phyloP scores from a whole-genome alignment of 2,888 invertebrate species.

The Busseola fusca region DNA sequence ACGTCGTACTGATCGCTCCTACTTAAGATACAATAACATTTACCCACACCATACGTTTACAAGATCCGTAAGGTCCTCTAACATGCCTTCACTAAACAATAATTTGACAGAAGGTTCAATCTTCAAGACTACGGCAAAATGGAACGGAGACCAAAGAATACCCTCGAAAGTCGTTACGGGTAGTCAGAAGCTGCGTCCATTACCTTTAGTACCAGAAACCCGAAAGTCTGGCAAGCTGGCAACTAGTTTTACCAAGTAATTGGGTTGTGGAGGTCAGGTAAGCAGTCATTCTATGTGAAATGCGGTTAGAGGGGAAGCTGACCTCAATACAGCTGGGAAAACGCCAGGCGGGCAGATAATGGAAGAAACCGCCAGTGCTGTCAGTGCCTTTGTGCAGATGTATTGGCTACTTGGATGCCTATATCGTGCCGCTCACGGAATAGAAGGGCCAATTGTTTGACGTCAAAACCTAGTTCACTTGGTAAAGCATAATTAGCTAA shows the following conservation, averaged over 20 bases:
- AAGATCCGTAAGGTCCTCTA: constrained; percentile 34
- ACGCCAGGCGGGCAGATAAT: not conserved
- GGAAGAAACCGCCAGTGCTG: not conserved
- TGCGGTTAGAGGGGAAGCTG: not conserved
- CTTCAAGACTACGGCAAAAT: not conserved
- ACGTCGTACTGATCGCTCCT: constrained; percentile 4
- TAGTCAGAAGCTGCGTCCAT: too few relatives aligned
- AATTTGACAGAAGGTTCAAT: constrained; percentile 24
- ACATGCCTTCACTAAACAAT: not conserved
- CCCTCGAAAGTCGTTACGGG: not conserved
- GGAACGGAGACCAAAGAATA: not conserved
- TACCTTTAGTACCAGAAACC: too few relatives aligned
- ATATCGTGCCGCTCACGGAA: not conserved
- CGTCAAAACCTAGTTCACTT: not conserved
- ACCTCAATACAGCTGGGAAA: not conserved
- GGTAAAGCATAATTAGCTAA: not conserved
- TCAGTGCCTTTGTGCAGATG: too few relatives aligned
- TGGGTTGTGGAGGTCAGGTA: not conserved
- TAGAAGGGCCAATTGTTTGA: not conserved
- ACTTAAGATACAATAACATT: constrained; percentile 42
- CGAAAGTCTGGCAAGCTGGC: not conserved
- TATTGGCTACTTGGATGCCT: not conserved
- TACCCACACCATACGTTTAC: constrained; percentile 26
- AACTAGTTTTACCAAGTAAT: not conserved
- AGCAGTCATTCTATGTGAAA: not conserved